Evolutionary conservation across 2,888 invertebrate species (phyloP), one percentile per base, ranked within the genome.

Genomic region (Mythimna pallens): DNA sequence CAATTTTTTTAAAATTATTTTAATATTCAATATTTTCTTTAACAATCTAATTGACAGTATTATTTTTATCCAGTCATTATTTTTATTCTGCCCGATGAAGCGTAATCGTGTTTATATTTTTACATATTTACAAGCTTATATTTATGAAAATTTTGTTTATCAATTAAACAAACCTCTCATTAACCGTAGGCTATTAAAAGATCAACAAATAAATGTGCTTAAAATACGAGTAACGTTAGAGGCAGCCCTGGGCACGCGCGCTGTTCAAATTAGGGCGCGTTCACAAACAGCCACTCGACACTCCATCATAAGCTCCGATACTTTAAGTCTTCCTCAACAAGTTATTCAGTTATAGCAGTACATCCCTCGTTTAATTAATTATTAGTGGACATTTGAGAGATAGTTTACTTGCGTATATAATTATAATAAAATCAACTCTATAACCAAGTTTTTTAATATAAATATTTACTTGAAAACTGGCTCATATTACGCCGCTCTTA

Each of bases 261-360:
- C 79, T 84, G 78, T 85, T 72, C 85, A 87, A 88, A 89, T 85
- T 83, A 85, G 87, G 91, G 90, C 79, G 89, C 82, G 88, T 83
- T 78, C 70, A 82, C 86, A 89, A 86, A 87, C 84, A 85, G 69
- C 47, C 75, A 80, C 82, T 84, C 84, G 77, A 80, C 85, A 82
- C 85, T 87, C 83, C 70, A 87, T 86, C 86, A 83, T 84, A 83
- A 87, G 83, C 86, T 80, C 71, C 77, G 81, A 87, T 81, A 81
- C 81, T 78, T 70, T 78, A 73, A 82, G 80, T 78, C 74, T 65
- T 73, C 68, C 63, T 76, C 78, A 76, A 78, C 86, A 85, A 86
- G 86, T 86, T 89, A 88, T 88, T 88, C 87, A 87, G 90, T 87
- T 86, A 86, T 87, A 87, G 82, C 79, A 74, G 70, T 71, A 82